Evolutionary conservation across 2,797 vertebrate species (phyloP), one percentile per base, ranked within the genome.

Genomic region (Tapirus indicus): DNA sequence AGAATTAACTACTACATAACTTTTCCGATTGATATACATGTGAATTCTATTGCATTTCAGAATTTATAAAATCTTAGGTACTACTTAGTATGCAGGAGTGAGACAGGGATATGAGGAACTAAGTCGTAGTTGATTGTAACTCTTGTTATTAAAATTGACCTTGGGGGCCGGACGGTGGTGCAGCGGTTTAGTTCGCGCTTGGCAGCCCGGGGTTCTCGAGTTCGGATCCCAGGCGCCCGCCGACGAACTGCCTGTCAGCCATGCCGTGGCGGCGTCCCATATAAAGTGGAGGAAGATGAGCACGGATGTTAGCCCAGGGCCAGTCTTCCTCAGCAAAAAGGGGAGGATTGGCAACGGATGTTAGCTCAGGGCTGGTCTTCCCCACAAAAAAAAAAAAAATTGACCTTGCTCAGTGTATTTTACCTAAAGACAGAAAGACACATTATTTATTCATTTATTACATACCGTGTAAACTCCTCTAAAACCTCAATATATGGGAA

Each of bases 401-500:
- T 58, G 44, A 66, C 44, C 52, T 72, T 74, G 17, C 16, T 20
- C 41, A 47, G 58, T 0, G 88, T 41, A 79, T 69, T 91, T 83
- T 62, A 29, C 41, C 47, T 18, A 25, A 95, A 25, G 72, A 58
- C 49, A 84, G 54, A 94, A 97, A 96, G 92, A 56, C 13, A 14
- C 0, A 14, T 93, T 54, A 84, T 93, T 32, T 83, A 94, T 52
- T 60, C 49, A 7, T 64, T 88, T 89, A 83, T 69, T 69, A 52
- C 21, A 64, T 69, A 64, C 9, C 47, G 68, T 2, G 27, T 52
- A 69, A 38, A 87, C 1, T 5, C 49, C n/a, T 88, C 66, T 56
- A 88, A 92, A 60, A 82, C 21, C 4, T 85, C 25, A 8, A 27
- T 17, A 11, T 69, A 80, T 72, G 69, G 60, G 16, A 49, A 84